Percentiles rank a stretch among this genome's conserved stretches.
phyloP scores from a whole-genome alignment of 1,140 invertebrate species.

The Tenebrio molitor region DNA sequence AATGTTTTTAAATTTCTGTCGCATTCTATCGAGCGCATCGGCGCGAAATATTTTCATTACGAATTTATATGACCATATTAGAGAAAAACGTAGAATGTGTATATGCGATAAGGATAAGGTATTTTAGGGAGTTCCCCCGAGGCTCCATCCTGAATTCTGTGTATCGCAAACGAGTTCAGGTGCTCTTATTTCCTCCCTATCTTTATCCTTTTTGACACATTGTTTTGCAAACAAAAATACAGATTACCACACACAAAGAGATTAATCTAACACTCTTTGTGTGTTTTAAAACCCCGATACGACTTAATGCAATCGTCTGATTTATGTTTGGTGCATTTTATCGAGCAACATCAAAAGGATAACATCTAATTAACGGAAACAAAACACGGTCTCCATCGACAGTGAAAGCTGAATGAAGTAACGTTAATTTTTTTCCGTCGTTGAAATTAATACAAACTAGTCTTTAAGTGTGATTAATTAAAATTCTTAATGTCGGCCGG shows the following conservation, averaged over 20 bases:
- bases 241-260: conserved; percentile 33
- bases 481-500: conserved; percentile 26
- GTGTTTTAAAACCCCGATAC: conserved; percentile 7
- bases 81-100: conserved; percentile 20
- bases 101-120: conserved; percentile 36
- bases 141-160: conserved; percentile 13
- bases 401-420: conserved; percentile 27
- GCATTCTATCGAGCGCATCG: background rate
- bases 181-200: conserved; percentile 27
- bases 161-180: conserved; percentile 36
- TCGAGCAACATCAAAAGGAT: background rate
- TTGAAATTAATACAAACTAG: background rate
- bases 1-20: background rate
- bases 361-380: conserved; percentile 15
- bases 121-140: conserved; percentile 28
- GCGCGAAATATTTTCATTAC: conserved; percentile 9
- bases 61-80: conserved; percentile 20
- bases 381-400: background rate
- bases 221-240: conserved; percentile 40
- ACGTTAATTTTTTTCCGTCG: background rate
- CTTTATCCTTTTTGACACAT: conserved; percentile 38
- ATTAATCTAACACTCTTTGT: conserved; percentile 30
- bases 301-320: conserved; percentile 19
- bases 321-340: conserved; percentile 26
- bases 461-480: conserved; percentile 25